phyloP scores from a whole-genome alignment of 2,888 invertebrate species.

The Acleris laterana region DNA sequence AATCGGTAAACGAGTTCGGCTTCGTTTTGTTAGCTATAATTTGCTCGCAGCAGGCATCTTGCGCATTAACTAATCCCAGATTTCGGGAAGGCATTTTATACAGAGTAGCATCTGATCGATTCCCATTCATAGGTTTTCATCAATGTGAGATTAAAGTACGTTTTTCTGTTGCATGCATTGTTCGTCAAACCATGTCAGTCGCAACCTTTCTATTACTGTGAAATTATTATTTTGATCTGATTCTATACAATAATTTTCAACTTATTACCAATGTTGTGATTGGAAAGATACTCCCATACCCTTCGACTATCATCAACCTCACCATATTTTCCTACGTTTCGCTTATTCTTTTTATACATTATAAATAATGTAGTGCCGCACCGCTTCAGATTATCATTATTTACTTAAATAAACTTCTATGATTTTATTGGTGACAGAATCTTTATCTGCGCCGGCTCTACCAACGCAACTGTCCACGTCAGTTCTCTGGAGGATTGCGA shows the following conservation, averaged over 20 bases:
- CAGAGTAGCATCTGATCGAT: constrained; percentile 8
- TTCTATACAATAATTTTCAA: constrained; percentile 3
- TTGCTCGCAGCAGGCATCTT: constrained; percentile 1
- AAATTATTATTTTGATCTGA: constrained; percentile 8
- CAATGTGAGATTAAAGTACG: background rate
- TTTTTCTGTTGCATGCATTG: constrained; percentile 15
- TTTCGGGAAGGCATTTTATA: constrained; percentile 4
- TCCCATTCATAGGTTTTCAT: constrained; percentile 19
- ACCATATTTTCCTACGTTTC: too few species aligned
- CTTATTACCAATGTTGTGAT: background rate
- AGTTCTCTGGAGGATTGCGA: constrained; percentile 41
- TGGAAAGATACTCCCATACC: background rate
- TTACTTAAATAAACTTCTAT: constrained; percentile 23
- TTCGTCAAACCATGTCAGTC: constrained; percentile 22
- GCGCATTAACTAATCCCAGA: background rate
- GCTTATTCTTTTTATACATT: too few species aligned
- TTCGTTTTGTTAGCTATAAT: background rate
- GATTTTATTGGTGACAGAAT: constrained; percentile 37
- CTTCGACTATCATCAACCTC: too few species aligned
- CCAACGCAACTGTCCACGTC: constrained; percentile 42
- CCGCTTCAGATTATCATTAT: constrained; percentile 6
- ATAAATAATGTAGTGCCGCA: constrained; percentile 12
- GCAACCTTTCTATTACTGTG: constrained; percentile 22
- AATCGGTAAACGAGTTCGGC: background rate
- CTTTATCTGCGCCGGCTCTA: constrained; percentile 40